Conservation (phyloP, 2,797 vertebrate species). For the Streptopelia turtur region DNA sequence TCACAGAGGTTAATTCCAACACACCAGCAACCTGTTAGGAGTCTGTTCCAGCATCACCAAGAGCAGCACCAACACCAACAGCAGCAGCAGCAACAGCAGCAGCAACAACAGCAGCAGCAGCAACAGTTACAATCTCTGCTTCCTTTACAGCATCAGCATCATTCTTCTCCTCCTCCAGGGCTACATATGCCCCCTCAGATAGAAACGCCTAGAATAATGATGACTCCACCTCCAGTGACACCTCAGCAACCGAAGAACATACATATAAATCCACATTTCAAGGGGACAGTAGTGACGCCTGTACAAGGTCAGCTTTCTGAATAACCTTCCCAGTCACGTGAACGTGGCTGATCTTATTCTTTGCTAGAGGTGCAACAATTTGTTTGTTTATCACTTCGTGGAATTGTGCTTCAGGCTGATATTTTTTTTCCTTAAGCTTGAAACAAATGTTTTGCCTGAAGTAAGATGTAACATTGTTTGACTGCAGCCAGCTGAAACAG, state of each 20-base stretch:
- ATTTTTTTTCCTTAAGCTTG: not conserved
- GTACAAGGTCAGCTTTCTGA: slow-evolving; percentile 87
- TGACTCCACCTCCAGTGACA: slow-evolving; percentile 83
- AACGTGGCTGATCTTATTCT: not conserved
- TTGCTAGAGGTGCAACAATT: not conserved
- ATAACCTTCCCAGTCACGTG: not conserved
- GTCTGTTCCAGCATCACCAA: slow-evolving; percentile 80
- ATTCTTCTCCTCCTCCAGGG: slow-evolving; percentile 81
- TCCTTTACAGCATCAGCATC: slow-evolving; percentile 88
- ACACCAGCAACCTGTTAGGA: slow-evolving; percentile 79
- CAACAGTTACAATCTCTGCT: slow-evolving; percentile 89
- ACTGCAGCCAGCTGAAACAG: not conserved
- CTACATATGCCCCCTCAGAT: slow-evolving; percentile 85
- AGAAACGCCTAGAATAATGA: slow-evolving; percentile 87
- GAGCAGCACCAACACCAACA: slow-evolving; percentile 86
- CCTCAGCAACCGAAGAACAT: slow-evolving; percentile 95
- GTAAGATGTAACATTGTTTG: not conserved
- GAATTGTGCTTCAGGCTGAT: not conserved
- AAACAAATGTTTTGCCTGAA: slow-evolving; percentile 40
- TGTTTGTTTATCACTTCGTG: not conserved
- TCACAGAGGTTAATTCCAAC: slow-evolving; percentile 79
- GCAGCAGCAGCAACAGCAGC: slow-evolving; percentile 82
- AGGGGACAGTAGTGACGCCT: slow-evolving; percentile 89
- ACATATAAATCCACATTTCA: slow-evolving; percentile 99
- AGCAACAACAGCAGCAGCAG: slow-evolving; percentile 74